Evolutionary conservation across 53 echinoderm and acorn worm genomes (phyloP).

Genomic region (Arbacia lixula): DNA sequence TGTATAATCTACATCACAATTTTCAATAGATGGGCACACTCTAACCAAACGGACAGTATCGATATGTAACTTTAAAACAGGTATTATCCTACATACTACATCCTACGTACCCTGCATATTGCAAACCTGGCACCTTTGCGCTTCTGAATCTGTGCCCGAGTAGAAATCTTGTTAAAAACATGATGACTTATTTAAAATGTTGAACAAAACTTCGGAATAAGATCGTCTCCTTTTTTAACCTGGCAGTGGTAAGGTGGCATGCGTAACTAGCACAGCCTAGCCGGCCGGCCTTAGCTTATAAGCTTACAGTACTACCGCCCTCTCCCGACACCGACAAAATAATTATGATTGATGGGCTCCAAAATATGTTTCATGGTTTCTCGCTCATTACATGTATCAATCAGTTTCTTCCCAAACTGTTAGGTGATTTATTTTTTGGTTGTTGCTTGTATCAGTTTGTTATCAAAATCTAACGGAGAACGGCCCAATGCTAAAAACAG

Average conservation of each 20-base stretch:
- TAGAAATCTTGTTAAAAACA: constrained; percentile 18
- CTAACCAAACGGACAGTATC: background rate
- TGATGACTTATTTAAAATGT: background rate
- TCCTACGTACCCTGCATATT: constrained; percentile 4
- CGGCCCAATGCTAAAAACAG: no score
- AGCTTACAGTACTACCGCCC: background rate
- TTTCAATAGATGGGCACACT: background rate
- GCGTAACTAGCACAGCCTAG: background rate
- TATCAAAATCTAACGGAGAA: no score
- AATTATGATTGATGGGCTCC: no score
- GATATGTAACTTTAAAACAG: background rate
- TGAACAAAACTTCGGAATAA: background rate
- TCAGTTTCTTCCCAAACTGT: no score
- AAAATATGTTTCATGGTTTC: no score
- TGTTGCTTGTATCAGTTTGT: no score
- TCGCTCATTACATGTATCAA: no score
- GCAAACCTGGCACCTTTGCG: constrained; percentile 12
- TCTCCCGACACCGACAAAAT: background rate
- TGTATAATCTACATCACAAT: background rate
- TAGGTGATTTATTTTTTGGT: no score
- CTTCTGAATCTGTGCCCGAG: constrained; percentile 11
- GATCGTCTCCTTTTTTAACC: no score
- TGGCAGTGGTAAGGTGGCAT: no score
- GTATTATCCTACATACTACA: background rate
- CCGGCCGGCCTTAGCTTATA: background rate